Evolutionary conservation across 1,140 invertebrate species (phyloP).

Genomic region (Marisa cornuarietis): DNA sequence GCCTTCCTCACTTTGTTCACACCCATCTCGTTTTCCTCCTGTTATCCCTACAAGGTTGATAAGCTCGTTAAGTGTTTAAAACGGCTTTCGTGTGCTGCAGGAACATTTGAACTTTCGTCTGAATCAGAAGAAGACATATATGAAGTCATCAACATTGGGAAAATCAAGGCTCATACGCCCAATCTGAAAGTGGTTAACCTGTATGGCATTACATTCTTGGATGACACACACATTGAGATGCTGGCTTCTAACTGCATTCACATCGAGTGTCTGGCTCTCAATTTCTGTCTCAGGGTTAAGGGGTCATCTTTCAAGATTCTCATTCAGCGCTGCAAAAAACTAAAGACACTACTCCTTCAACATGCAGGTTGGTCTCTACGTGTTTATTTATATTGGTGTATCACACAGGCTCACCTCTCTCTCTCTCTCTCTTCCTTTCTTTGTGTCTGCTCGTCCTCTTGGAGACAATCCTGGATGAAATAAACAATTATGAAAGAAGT

Average conservation of each 20-base stretch:
- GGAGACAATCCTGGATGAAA: too few relatives aligned
- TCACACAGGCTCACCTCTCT: too few relatives aligned
- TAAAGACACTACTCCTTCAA: conserved; percentile 93
- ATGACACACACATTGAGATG: conserved; percentile 98
- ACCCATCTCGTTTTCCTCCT: too few relatives aligned
- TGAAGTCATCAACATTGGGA: conserved; percentile 95
- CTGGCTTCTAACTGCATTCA: conserved; percentile 81
- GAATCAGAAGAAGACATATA: conserved; percentile 99
- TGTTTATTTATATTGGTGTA: not conserved
- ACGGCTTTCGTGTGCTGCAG: conserved; percentile 67
- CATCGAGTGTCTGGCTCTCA: conserved; percentile 95
- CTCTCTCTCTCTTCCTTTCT: too few relatives aligned
- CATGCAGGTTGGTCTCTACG: conserved; percentile 80
- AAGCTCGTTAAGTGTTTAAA: not conserved
- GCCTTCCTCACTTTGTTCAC: too few relatives aligned
- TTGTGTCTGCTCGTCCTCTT: too few relatives aligned
- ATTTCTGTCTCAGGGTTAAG: conserved; percentile 95
- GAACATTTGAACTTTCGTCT: conserved; percentile 96
- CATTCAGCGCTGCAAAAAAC: conserved; percentile 90
- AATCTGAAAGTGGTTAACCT: conserved; percentile 72
- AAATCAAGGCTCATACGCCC: conserved; percentile 81
- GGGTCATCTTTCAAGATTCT: conserved; percentile 96
- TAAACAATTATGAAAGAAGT: too few relatives aligned
- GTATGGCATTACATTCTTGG: conserved; percentile 96
- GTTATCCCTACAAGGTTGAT: too few relatives aligned